Percentiles rank a stretch among this genome's conserved stretches.
phyloP scores from a whole-genome alignment of 2,888 invertebrate genomes.

The Hydraecia micacea region DNA sequence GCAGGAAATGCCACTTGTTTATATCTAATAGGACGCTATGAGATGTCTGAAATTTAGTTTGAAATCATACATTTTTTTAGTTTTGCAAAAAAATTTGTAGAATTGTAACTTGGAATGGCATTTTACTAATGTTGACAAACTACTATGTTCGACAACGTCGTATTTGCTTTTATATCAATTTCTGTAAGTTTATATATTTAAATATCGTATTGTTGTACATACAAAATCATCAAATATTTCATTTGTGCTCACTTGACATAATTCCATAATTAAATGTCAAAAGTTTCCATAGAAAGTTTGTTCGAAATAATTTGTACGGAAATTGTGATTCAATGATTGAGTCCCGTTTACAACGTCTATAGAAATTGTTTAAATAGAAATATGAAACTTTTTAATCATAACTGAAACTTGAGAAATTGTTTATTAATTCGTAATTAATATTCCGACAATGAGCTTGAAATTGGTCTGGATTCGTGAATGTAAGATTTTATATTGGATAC shows the following conservation, averaged over 20 bases:
- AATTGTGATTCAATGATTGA: conserved; percentile 27
- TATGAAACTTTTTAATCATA: conserved; percentile 40
- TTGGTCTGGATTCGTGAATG: not conserved
- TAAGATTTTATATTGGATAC: not conserved
- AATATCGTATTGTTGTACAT: not conserved
- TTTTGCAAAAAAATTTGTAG: not conserved
- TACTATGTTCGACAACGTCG: not conserved
- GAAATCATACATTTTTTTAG: conserved; percentile 3
- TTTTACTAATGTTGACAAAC: not conserved
- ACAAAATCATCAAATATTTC: conserved; percentile 10
- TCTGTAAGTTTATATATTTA: not conserved
- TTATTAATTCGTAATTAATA: conserved; percentile 22
- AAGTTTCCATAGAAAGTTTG: conserved; percentile 30
- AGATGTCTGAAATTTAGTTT: not conserved
- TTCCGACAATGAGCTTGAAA: conserved; percentile 11
- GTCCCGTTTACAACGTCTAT: conserved; percentile 16
- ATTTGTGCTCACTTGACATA: too few species aligned
- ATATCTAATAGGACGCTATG: not conserved
- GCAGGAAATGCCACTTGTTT: conserved; percentile 27
- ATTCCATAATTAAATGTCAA: conserved; percentile 36
- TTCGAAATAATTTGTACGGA: conserved; percentile 26
- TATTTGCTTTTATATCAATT: not conserved
- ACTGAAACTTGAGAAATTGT: conserved; percentile 23
- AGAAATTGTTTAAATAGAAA: conserved; percentile 29
- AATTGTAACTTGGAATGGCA: conserved; percentile 15